These are phyloP conservation scores for Pteropus rufus DNA, from an alignment of 2,797 vertebrate species.

Conservation along the genomic window DNA sequence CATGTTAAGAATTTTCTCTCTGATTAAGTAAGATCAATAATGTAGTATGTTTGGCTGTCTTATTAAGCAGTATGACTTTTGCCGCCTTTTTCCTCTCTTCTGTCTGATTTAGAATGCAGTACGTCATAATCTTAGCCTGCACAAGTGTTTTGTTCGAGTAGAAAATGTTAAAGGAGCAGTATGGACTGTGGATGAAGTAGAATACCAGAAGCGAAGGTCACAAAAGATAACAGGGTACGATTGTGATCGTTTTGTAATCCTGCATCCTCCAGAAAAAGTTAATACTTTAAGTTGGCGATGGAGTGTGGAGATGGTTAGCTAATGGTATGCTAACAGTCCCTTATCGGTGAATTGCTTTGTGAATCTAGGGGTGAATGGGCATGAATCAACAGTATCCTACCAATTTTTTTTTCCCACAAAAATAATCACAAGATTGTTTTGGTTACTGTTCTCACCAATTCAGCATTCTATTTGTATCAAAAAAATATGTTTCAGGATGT, in stretches of 20 bases:
- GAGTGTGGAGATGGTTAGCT: constrained; percentile 58
- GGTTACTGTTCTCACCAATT: constrained; percentile 31
- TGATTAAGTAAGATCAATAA: constrained; percentile 85
- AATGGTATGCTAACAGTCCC: constrained; percentile 65
- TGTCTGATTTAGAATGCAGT: constrained; percentile 94
- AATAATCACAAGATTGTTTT: not conserved
- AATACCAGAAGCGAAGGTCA: constrained; percentile 99
- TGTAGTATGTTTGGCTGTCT: constrained; percentile 74
- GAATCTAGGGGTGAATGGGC: constrained; percentile 61
- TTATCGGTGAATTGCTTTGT: constrained; percentile 73
- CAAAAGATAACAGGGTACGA: constrained; percentile 99
- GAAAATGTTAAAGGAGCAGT: constrained; percentile 99
- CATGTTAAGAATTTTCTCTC: constrained; percentile 80
- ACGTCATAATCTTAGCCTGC: constrained; percentile 99
- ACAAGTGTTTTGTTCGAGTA: constrained; percentile 99
- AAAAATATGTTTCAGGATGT: not conserved
- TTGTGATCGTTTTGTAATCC: constrained; percentile 77
- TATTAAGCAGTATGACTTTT: constrained; percentile 84
- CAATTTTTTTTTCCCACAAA: not conserved
- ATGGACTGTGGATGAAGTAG: constrained; percentile 99
- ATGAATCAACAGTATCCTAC: constrained; percentile 55
- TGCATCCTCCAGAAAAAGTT: constrained; percentile 72
- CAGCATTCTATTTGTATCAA: not conserved
- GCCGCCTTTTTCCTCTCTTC: constrained; percentile 76
- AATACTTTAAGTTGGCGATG: constrained; percentile 40